Percentiles rank a stretch among this genome's conserved stretches.
phyloP scores from a whole-genome alignment of 2,797 vertebrate genomes.

The Falco rusticolus region DNA sequence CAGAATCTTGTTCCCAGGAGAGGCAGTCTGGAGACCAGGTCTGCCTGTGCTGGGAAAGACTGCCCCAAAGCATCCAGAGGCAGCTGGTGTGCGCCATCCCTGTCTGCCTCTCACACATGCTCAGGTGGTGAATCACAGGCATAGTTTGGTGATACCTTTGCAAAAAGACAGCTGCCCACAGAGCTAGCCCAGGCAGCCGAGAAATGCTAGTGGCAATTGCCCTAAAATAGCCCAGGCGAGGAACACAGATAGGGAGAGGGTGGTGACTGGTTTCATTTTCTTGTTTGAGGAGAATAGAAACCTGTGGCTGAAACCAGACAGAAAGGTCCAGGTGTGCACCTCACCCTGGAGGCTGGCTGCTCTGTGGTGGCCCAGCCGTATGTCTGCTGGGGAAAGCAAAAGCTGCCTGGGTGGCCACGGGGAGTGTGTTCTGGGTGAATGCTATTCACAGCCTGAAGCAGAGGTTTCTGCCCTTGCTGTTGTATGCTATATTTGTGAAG shows the following conservation, averaged over 20 bases:
- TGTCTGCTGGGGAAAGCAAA: neutral
- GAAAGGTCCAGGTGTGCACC: neutral
- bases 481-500: neutral
- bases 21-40: neutral
- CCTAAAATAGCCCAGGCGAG: neutral
- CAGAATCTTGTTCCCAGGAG: neutral
- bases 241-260: neutral
- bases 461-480: neutral
- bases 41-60: neutral
- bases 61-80: neutral
- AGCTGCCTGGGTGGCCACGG: neutral
- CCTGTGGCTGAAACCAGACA: neutral
- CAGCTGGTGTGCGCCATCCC: neutral
- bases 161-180: neutral
- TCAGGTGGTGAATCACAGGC: neutral
- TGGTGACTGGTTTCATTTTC: neutral
- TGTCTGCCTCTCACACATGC: neutral
- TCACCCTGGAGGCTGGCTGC: neutral
- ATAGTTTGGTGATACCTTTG: neutral
- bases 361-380: neutral
- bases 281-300: constrained; percentile 12
- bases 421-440: neutral
- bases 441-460: neutral
- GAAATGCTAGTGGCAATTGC: rapidly evolving
- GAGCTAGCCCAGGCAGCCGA: neutral